Conservation (phyloP, 1,140 invertebrate species). For the Elymnias hypermnestra region DNA sequence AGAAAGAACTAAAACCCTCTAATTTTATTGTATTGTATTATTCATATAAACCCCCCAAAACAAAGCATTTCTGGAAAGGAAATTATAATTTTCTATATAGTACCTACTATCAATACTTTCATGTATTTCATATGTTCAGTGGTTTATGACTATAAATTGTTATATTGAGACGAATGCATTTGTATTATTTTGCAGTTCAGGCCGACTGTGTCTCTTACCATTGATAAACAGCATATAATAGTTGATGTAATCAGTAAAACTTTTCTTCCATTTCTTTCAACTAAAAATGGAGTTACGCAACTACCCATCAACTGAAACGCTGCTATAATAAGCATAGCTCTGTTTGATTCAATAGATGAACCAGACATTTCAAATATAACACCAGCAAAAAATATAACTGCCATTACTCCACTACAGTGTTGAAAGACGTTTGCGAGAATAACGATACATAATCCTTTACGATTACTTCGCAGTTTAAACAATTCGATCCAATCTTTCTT, state of each 20-base stretch:
- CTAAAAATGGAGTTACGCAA: conserved; percentile 47
- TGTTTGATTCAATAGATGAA: conserved; percentile 27
- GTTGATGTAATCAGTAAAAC: conserved; percentile 64
- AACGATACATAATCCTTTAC: conserved; percentile 28
- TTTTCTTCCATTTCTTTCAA: conserved; percentile 74
- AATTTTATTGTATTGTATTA: no score
- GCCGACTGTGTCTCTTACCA: no score
- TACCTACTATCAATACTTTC: no score
- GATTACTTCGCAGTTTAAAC: conserved; percentile 27
- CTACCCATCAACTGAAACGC: conserved; percentile 70
- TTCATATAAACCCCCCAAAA: no score
- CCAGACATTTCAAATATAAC: conserved; percentile 54
- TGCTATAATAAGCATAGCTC: conserved; percentile 35
- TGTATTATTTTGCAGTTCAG: no score
- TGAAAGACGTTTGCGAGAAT: conserved; percentile 46
- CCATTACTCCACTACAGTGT: conserved; percentile 47
- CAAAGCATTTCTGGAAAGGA: no score
- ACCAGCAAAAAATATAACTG: conserved; percentile 74
- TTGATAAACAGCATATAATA: conserved; percentile 23
- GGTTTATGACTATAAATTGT: no score
- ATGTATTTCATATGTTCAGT: no score
- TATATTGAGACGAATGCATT: no score
- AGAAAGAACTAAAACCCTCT: no score
- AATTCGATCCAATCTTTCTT: conserved; percentile 26
- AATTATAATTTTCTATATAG: no score